phyloP scores from a whole-genome alignment of 2,888 invertebrate species.

The Drosophila anomalata region DNA sequence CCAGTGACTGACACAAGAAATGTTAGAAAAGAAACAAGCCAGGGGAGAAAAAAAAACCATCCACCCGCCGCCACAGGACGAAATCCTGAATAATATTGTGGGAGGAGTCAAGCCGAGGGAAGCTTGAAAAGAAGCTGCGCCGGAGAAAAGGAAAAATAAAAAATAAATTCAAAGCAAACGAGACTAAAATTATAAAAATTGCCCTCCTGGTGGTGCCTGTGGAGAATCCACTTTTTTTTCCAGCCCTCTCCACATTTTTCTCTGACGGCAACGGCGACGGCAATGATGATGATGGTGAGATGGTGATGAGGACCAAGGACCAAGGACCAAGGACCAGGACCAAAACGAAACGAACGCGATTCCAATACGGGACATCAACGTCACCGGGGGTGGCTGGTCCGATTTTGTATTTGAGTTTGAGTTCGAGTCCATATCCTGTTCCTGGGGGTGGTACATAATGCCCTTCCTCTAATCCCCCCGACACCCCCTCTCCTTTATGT shows the following conservation, averaged over 20 bases:
- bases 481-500: slow-evolving; percentile 7
- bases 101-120: slow-evolving; percentile 66
- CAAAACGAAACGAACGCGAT: slow-evolving; percentile 70
- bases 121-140: slow-evolving; percentile 25
- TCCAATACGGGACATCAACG: slow-evolving; percentile 81
- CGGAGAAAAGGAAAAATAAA: slow-evolving; percentile 58
- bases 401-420: slow-evolving; percentile 12
- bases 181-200: slow-evolving; percentile 82
- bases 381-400: slow-evolving; percentile 67
- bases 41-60: slow-evolving; percentile 17
- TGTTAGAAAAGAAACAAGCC: slow-evolving; percentile 59
- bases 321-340: slow-evolving; percentile 10
- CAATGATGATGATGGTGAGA: slow-evolving; percentile 16
- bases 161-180: slow-evolving; percentile 80
- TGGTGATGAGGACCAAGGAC: slow-evolving; percentile 20
- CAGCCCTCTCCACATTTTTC: slow-evolving; percentile 39
- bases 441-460: slow-evolving; percentile 68
- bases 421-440: slow-evolving; percentile 29
- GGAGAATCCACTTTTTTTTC: slow-evolving; percentile 51
- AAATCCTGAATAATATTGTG: slow-evolving; percentile 11
- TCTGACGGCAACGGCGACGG: neutral
- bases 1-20: slow-evolving; percentile 57
- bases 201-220: slow-evolving; percentile 70
- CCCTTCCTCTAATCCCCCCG: slow-evolving; percentile 49
- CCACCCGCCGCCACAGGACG: slow-evolving; percentile 27